Percentiles rank a stretch among this genome's conserved stretches.
phyloP scores from a whole-genome alignment of 2,797 vertebrate genomes.

The Protonibea diacanthus region DNA sequence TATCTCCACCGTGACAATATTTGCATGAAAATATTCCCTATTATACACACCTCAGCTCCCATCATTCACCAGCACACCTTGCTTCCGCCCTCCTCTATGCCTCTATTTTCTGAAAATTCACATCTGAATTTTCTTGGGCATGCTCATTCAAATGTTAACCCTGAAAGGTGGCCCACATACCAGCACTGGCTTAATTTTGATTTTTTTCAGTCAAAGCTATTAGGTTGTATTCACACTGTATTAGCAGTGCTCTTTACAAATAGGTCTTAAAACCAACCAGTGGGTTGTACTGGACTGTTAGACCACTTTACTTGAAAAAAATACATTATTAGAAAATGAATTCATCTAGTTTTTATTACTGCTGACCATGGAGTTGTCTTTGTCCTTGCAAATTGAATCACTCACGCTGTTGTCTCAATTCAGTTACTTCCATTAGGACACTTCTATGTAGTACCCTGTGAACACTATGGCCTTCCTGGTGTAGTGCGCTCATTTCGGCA shows the following conservation, averaged over 20 bases:
- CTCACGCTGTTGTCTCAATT: too few species aligned
- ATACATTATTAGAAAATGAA: background rate
- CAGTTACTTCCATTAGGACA: too few species aligned
- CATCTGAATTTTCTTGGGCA: slow-evolving; percentile 28
- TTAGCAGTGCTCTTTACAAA: background rate
- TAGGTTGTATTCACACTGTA: too few species aligned
- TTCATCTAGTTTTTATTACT: too few species aligned
- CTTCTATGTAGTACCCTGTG: too few species aligned
- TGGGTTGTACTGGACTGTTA: background rate
- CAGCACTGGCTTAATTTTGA: background rate
- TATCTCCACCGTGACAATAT: slow-evolving; percentile 23
- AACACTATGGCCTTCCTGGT: too few species aligned
- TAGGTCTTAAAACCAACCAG: background rate
- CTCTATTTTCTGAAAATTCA: slow-evolving; percentile 15
- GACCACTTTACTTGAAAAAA: background rate
- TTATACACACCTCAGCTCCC: slow-evolving; percentile 42
- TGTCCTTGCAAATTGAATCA: too few species aligned
- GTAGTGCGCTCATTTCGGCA: too few species aligned
- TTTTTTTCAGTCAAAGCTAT: background rate
- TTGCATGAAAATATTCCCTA: slow-evolving; percentile 35
- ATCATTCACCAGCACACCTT: slow-evolving; percentile 14
- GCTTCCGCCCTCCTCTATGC: slow-evolving; percentile 29
- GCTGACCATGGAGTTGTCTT: too few species aligned
- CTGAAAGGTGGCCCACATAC: background rate
- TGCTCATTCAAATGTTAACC: background rate